A percentile compares a stretch with the other conserved stretches of the same genome.
Conservation (phyloP, 1,140 invertebrate genomes). For the Radopholus similis region DNA sequence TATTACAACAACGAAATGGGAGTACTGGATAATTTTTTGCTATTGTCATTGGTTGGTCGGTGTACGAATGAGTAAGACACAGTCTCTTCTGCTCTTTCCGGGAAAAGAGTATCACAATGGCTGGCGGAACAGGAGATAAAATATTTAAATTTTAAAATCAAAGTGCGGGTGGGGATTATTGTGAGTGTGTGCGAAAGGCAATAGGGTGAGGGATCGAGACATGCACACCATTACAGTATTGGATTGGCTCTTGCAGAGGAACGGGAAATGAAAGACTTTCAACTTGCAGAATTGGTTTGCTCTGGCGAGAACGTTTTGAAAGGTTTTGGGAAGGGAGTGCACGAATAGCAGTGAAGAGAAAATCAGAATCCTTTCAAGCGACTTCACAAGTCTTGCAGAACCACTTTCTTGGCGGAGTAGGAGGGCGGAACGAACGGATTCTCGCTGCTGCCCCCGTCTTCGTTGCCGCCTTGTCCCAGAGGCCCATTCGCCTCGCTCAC, state of each 20-base stretch:
- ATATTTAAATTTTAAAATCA: background rate
- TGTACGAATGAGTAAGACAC: constrained; percentile 11
- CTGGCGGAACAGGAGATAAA: background rate
- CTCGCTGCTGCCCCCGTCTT: constrained; percentile 16
- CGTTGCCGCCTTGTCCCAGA: background rate
- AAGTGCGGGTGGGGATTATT: background rate
- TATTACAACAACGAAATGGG: no score
- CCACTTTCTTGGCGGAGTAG: constrained; percentile 52
- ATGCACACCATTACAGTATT: no score
- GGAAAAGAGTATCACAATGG: background rate
- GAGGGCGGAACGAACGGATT: constrained; percentile 51
- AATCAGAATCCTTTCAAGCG: background rate
- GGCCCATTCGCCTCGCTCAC: background rate
- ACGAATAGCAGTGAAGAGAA: background rate
- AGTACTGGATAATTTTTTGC: background rate
- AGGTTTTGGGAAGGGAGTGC: background rate
- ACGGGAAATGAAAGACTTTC: no score
- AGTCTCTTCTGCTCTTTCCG: background rate
- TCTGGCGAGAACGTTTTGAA: no score
- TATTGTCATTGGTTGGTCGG: background rate
- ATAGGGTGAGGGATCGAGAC: no score
- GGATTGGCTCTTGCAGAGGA: no score
- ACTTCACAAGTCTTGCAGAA: constrained; percentile 51
- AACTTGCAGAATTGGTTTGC: no score
- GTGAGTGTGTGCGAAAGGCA: no score